Base-by-base conservation (phyloP, 2,113 vertebrate species). In the Tragelaphus strepsiceros region DNA sequence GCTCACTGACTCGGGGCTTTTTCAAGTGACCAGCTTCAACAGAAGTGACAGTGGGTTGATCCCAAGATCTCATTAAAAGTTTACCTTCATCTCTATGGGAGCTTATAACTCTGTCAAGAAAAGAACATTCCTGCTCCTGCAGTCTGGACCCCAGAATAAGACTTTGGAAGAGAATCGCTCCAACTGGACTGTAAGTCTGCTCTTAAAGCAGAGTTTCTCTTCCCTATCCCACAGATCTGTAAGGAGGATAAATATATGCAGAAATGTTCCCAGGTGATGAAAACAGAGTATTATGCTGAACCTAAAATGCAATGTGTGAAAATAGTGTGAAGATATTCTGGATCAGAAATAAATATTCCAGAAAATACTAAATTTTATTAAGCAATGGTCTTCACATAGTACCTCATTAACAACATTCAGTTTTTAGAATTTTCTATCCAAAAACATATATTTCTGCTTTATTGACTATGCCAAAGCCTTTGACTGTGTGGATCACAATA, bases 101-200 rank as follows among this genome's bases (percentile, higher is more conserved):
- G 3, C 14, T 35, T 80, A 15, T 30, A 7, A 43, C 39, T 88
- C 39, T 30, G 49, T 22, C 51, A 67, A 80, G 8, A 35, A 6
- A 13, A 64, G 13, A 67, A 39, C 1, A 39, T n/a, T 43, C 2
- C 22, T 54, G 14, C 7, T 2, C 15, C 56, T 35, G 9, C n/a
- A 54, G 26, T 7, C 26, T n/a, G 54, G 15, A 26, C 7, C 5
- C 2, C 5, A 7, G 28, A 13, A 7, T 85, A 74, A 30, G 14
- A n/a, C 21, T 39, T 14, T 56, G 5, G 24, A 49, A 53, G 8
- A 64, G 21, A 54, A 54, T 80, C 35, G 32, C 43, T 61, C 28
- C 0, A 0, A 87, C 11, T 46, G 56, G 6, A 4, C 4, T 35
- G 3, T 2, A 82, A 35, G 39, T 0, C 32, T 88, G 4, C 19